Conservation (phyloP, 2,113 vertebrate genomes). For the Pollachius pollachius region DNA sequence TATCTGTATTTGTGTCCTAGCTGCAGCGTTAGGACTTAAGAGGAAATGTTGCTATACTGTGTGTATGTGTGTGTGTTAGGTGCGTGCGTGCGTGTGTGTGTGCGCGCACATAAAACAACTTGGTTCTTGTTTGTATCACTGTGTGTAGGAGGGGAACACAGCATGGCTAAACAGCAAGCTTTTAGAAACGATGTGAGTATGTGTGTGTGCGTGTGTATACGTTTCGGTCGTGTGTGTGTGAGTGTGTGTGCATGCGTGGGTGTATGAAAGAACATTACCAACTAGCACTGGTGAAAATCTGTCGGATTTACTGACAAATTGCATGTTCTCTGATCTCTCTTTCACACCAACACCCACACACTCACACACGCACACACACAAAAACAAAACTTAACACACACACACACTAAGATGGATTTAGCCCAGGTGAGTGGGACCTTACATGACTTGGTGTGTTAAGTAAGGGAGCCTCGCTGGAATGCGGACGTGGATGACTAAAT, state of each 20-base stretch:
- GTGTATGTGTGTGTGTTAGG: constrained; percentile 11
- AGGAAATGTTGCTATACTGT: background rate
- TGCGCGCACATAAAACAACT: too few relatives aligned
- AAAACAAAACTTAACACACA: background rate
- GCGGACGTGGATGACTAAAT: too few relatives aligned
- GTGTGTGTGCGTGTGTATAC: constrained; percentile 16
- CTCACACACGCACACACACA: constrained; percentile 26
- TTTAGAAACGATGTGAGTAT: constrained; percentile 11
- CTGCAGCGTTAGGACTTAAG: background rate
- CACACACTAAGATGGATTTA: background rate
- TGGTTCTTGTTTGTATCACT: constrained; percentile 13
- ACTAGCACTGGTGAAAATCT: constrained; percentile 21
- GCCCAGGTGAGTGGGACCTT: too few relatives aligned
- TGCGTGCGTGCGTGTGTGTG: background rate
- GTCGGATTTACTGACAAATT: constrained; percentile 18
- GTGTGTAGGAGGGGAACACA: background rate
- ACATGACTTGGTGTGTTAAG: too few relatives aligned
- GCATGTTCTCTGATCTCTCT: constrained; percentile 22
- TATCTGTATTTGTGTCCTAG: constrained; percentile 3
- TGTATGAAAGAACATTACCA: constrained; percentile 20
- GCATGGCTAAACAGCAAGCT: constrained; percentile 1
- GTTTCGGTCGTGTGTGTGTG: constrained; percentile 9
- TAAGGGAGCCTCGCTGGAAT: too few relatives aligned
- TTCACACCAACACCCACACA: constrained; percentile 14
- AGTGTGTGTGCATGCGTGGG: constrained; percentile 21